These are phyloP conservation scores for Hydrolagus affinis DNA, from an alignment of 2,113 vertebrate species.

Conservation along the genomic window DNA sequence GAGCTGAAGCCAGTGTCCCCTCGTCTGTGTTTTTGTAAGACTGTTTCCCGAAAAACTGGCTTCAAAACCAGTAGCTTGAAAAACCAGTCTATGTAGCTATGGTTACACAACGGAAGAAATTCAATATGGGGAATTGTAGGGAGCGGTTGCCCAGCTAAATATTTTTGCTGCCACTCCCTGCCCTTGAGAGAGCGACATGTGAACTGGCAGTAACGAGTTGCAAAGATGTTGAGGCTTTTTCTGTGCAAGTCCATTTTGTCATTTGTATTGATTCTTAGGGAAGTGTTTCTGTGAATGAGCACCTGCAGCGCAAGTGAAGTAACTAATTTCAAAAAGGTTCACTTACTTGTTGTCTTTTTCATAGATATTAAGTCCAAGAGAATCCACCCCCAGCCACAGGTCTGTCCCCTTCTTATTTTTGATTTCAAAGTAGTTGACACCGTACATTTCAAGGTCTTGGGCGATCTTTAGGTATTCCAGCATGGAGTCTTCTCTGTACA, in stretches of 20 bases:
- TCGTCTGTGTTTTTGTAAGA: too few species aligned
- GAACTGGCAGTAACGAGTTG: conserved; percentile 41
- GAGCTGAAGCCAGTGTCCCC: too few species aligned
- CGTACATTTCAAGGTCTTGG: conserved; percentile 96
- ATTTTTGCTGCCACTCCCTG: not conserved
- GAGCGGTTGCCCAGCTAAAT: not conserved
- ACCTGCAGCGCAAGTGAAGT: not conserved
- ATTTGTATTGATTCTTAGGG: conserved; percentile 27
- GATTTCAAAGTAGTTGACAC: conserved; percentile 96
- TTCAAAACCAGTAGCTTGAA: conserved; percentile 54
- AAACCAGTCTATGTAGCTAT: conserved; percentile 74
- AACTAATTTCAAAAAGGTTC: not conserved
- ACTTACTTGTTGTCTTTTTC: conserved; percentile 91
- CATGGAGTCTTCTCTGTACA: conserved; percentile 78
- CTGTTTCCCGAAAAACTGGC: too few species aligned
- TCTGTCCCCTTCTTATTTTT: conserved; percentile 97
- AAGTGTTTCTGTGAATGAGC: too few species aligned
- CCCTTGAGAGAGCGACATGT: conserved; percentile 32
- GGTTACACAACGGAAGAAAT: conserved; percentile 55
- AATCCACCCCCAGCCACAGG: conserved; percentile 87
- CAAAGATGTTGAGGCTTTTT: conserved; percentile 46
- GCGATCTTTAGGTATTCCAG: conserved; percentile 93
- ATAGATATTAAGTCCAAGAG: conserved; percentile 90
- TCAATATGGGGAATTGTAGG: conserved; percentile 40
- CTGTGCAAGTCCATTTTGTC: conserved; percentile 37